Evolutionary conservation across 64 coral and sea anemone genomes (phyloP).

Genomic region (Stylophora pistillata): DNA sequence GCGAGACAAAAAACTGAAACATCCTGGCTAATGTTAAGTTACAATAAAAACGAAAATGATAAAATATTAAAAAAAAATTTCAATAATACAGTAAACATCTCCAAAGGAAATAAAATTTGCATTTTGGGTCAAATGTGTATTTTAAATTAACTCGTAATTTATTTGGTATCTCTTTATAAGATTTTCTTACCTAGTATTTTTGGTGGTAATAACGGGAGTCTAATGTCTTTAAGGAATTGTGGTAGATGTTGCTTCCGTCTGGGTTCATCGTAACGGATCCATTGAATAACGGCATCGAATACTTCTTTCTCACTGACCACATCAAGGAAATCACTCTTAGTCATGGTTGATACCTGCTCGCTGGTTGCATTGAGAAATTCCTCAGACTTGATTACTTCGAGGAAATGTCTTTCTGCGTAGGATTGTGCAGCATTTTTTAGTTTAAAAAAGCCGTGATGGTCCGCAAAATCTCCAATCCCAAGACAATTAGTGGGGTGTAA

Average conservation of each 20-base stretch:
- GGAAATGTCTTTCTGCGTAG: constrained; percentile 90
- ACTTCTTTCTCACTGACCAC: constrained; percentile 92
- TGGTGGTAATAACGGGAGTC: constrained; percentile 78
- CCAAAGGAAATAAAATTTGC: too few species aligned
- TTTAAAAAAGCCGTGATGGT: constrained; percentile 84
- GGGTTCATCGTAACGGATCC: constrained; percentile 67
- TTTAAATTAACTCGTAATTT: too few species aligned
- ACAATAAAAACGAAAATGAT: too few species aligned
- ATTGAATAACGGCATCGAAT: constrained; percentile 79
- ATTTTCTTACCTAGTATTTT: constrained; percentile 87
- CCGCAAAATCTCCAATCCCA: constrained; percentile 92
- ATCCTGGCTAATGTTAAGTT: neutral
- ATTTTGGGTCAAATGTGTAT: too few species aligned
- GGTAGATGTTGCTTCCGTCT: constrained; percentile 69
- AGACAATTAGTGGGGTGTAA: constrained; percentile 93
- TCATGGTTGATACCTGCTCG: constrained; percentile 79
- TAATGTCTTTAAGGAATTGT: constrained; percentile 66
- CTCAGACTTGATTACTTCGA: constrained; percentile 86
- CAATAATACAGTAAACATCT: too few species aligned
- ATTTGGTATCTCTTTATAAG: neutral
- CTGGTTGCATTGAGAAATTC: constrained; percentile 84
- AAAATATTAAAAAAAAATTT: too few species aligned
- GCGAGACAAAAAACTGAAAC: neutral
- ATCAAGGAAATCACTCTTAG: constrained; percentile 88
- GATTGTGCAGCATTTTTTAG: constrained; percentile 69